phyloP scores from a whole-genome alignment of 2,888 invertebrate species.

The Athripsodes cinereus region DNA sequence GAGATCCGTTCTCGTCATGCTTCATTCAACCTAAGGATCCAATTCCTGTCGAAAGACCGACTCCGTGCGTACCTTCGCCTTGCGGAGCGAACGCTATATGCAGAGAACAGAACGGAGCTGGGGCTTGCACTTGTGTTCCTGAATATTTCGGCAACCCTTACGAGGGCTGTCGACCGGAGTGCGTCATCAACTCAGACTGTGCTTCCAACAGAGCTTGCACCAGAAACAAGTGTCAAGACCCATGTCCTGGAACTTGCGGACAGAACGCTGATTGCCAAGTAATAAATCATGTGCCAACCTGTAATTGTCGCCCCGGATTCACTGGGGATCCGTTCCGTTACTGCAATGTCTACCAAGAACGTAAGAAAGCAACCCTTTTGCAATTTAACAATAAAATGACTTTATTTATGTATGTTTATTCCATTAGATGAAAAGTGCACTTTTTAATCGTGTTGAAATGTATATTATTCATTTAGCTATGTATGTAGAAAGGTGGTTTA shows the following conservation, averaged over 20 bases:
- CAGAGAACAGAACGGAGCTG: slow-evolving; percentile 52
- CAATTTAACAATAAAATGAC: background rate
- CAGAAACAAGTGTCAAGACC: slow-evolving; percentile 65
- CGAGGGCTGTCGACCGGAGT: slow-evolving; percentile 71
- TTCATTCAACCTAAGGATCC: too few species aligned
- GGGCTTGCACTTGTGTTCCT: too few species aligned
- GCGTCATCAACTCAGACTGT: slow-evolving; percentile 71
- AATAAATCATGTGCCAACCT: slow-evolving; percentile 56
- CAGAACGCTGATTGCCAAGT: slow-evolving; percentile 57
- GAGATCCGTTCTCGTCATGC: too few species aligned
- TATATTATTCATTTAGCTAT: background rate
- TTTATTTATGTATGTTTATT: background rate
- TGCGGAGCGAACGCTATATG: slow-evolving; percentile 67
- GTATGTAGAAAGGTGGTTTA: background rate
- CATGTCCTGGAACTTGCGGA: slow-evolving; percentile 52
- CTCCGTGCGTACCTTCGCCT: too few species aligned
- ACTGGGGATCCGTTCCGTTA: slow-evolving; percentile 60
- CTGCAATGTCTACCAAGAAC: slow-evolving; percentile 44
- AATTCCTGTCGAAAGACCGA: too few species aligned
- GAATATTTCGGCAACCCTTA: too few species aligned
- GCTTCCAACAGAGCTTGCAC: slow-evolving; percentile 63
- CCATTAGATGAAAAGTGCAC: slow-evolving; percentile 20
- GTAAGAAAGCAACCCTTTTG: slow-evolving; percentile 42
- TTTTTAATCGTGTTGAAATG: slow-evolving; percentile 26
- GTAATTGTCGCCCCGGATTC: slow-evolving; percentile 59